These are phyloP conservation scores for Zaprionus lineosus DNA, from an alignment of 2,888 invertebrate species.

Conservation along the genomic window DNA sequence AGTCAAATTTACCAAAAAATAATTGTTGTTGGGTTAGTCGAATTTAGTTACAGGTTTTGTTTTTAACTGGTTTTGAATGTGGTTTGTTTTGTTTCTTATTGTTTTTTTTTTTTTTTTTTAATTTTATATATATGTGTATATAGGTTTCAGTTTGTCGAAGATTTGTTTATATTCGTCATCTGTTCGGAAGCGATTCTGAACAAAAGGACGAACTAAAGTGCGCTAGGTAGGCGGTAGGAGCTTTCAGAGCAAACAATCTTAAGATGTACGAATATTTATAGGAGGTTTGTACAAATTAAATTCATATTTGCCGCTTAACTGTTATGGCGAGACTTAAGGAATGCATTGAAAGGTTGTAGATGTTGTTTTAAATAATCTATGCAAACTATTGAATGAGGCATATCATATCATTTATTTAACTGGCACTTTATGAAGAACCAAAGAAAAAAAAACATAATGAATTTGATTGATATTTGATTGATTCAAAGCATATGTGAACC, in stretches of 20 bases:
- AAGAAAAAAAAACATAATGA: conserved; percentile 11
- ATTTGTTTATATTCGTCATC: conserved; percentile 24
- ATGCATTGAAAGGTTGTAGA: conserved; percentile 73
- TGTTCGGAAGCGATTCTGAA: conserved; percentile 58
- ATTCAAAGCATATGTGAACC: conserved; percentile 82
- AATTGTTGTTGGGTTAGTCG: conserved; percentile 68
- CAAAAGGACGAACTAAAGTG: conserved; percentile 73
- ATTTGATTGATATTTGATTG: conserved; percentile 5
- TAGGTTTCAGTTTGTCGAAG: conserved; percentile 20
- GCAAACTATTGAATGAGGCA: conserved; percentile 56
- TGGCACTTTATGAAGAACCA: conserved; percentile 16
- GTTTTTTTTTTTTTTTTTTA: conserved; percentile 28
- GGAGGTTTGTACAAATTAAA: conserved; percentile 59
- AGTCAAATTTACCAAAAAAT: conserved; percentile 75
- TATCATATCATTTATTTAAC: conserved; percentile 41
- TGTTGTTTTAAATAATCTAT: conserved; percentile 60
- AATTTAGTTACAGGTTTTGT: conserved; percentile 81
- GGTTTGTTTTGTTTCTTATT: conserved; percentile 36
- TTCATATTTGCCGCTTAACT: conserved; percentile 29
- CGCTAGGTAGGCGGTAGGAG: conserved; percentile 60
- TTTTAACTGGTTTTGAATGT: conserved; percentile 47
- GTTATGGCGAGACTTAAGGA: conserved; percentile 44
- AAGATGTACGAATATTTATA: conserved; percentile 48
- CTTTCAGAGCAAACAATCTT: conserved; percentile 57
- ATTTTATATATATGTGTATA: too few relatives aligned